Percentiles rank a stretch among this genome's conserved stretches.
Evolutionary conservation across 1,140 invertebrate species (phyloP).

Genomic region (Drosophila persimilis): DNA sequence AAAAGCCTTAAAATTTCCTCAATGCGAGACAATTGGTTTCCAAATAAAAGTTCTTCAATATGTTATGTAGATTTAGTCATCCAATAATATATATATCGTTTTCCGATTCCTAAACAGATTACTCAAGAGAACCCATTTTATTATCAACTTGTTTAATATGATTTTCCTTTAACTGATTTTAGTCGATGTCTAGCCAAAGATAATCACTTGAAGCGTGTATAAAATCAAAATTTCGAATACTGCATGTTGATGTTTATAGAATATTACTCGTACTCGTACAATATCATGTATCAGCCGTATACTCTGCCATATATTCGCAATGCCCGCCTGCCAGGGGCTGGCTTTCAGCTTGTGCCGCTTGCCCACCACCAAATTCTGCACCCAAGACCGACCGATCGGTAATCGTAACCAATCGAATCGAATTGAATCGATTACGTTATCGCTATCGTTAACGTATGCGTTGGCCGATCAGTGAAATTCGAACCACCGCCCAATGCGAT

Average conservation of each 20-base stretch:
- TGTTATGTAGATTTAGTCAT: no score
- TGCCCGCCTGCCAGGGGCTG: constrained; percentile 54
- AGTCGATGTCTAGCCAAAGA: constrained; percentile 45
- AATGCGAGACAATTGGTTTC: no score
- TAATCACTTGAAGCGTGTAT: constrained; percentile 55
- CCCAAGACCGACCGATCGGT: constrained; percentile 39
- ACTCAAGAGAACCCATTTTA: not conserved
- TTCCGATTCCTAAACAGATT: no score
- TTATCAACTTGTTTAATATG: not conserved
- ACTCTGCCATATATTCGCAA: constrained; percentile 28
- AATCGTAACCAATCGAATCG: constrained; percentile 56
- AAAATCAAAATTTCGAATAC: constrained; percentile 46
- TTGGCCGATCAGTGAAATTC: constrained; percentile 40
- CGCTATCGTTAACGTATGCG: constrained; percentile 24
- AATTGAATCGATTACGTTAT: constrained; percentile 62
- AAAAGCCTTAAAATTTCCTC: no score
- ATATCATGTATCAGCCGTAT: no score
- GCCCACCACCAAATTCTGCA: constrained; percentile 66
- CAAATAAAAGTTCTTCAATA: no score
- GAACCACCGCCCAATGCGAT: constrained; percentile 30
- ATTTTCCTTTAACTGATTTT: constrained; percentile 25
- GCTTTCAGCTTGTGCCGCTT: constrained; percentile 61
- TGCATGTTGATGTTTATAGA: constrained; percentile 76
- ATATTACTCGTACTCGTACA: no score
- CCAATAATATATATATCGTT: no score